These are phyloP conservation scores for Otolemur garnettii DNA, from an alignment of 2,113 vertebrate genomes.

Conservation along the genomic window DNA sequence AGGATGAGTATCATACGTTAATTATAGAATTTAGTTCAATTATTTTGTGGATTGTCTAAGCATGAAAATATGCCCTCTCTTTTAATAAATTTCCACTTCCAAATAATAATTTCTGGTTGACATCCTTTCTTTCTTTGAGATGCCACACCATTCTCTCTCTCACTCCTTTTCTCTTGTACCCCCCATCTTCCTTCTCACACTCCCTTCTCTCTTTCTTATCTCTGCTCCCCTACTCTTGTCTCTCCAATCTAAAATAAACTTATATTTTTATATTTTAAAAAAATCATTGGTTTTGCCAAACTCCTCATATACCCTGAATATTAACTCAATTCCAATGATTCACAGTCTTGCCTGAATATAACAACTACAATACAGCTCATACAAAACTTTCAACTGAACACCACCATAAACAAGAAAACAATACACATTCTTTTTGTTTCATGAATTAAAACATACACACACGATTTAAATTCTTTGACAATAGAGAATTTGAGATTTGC, in stretches of 20 bases:
- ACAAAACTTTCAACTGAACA: neutral
- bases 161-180: too few species aligned
- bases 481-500: neutral
- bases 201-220: too few species aligned
- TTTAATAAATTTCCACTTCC: conserved; percentile 18
- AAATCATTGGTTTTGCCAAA: neutral
- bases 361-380: neutral
- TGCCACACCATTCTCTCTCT: too few species aligned
- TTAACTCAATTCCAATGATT: conserved; percentile 5
- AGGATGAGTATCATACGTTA: neutral
- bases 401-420: neutral
- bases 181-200: too few species aligned
- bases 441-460: neutral
- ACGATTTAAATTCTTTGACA: neutral
- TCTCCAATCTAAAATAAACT: too few species aligned
- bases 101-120: neutral
- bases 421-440: neutral
- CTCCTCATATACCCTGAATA: neutral
- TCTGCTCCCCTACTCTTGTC: too few species aligned
- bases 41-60: neutral
- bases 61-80: conserved; percentile 29
- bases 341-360: neutral
- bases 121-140: too few species aligned
- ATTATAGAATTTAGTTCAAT: neutral
- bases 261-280: too few species aligned